A percentile compares a stretch with the other conserved stretches of the same genome.
phyloP scores from a whole-genome alignment of 2,888 invertebrate species.

The Dilophus febrilis region DNA sequence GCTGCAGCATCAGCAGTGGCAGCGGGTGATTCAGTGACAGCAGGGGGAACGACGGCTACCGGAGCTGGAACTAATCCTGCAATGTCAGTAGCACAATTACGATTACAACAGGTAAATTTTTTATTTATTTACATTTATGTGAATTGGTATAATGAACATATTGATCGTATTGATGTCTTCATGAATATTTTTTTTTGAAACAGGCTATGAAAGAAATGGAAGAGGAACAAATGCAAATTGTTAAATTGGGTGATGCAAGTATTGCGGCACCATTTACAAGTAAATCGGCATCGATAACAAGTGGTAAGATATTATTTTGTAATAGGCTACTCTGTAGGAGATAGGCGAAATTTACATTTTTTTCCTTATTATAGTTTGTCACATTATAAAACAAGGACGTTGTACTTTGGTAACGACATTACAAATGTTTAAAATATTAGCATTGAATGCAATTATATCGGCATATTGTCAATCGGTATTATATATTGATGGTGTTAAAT shows the following conservation, averaged over 20 bases:
- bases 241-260: constrained; percentile 94
- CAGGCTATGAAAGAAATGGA: constrained; percentile 65
- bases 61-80: too few species aligned
- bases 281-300: constrained; percentile 85
- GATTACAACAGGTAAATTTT: too few species aligned
- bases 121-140: too few species aligned
- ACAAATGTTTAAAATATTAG: constrained; percentile 99
- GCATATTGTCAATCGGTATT: constrained; percentile 98
- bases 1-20: constrained; percentile 19
- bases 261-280: constrained; percentile 99
- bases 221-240: constrained; percentile 74
- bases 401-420: constrained; percentile 97
- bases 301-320: constrained; percentile 39
- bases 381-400: constrained; percentile 97
- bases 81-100: too few species aligned
- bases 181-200: background rate
- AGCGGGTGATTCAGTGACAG: background rate
- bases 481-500: constrained; percentile 94
- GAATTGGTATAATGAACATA: too few species aligned
- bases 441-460: constrained; percentile 89
- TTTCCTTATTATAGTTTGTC: constrained; percentile 60
- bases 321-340: too few species aligned
- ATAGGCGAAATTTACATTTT: background rate
- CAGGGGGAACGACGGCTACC: too few species aligned
- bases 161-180: too few species aligned